Conservation (phyloP, 2,888 invertebrate genomes). For the Orthosia gracilis region DNA sequence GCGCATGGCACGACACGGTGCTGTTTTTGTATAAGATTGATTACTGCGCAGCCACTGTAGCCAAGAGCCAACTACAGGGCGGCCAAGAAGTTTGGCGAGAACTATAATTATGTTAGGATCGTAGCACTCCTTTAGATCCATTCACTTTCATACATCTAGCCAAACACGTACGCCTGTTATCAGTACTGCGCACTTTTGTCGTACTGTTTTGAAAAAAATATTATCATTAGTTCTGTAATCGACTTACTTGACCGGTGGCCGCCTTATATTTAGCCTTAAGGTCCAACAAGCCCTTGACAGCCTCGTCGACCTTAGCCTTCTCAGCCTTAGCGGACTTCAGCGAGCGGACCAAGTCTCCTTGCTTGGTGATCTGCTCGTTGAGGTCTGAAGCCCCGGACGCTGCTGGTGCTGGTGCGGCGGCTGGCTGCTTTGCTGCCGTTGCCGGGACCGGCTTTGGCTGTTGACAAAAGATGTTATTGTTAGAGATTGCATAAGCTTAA, state of each 20-base stretch:
- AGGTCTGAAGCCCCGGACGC: conserved; percentile 52
- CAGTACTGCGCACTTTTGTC: no score
- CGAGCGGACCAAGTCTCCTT: conserved; percentile 93
- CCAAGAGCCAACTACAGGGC: no score
- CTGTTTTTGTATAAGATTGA: no score
- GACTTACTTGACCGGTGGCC: conserved; percentile 76
- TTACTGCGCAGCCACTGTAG: no score
- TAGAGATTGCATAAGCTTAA: not conserved
- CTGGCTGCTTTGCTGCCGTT: conserved; percentile 72
- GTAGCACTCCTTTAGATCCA: no score
- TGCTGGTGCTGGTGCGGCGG: conserved; percentile 45
- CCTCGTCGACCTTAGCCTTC: conserved; percentile 88
- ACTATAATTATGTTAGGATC: no score
- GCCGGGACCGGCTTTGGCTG: conserved; percentile 80
- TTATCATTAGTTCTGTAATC: no score
- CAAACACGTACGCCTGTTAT: no score
- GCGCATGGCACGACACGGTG: no score
- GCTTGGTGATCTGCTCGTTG: conserved; percentile 86
- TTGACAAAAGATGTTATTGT: conserved; percentile 40
- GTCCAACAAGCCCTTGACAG: conserved; percentile 91
- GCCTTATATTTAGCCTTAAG: conserved; percentile 95
- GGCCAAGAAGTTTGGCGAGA: no score
- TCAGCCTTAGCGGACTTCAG: conserved; percentile 93
- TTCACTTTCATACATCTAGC: no score
- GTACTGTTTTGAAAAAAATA: no score